Conservation (phyloP, 2,888 invertebrate species). For the Dorcus hopei region DNA sequence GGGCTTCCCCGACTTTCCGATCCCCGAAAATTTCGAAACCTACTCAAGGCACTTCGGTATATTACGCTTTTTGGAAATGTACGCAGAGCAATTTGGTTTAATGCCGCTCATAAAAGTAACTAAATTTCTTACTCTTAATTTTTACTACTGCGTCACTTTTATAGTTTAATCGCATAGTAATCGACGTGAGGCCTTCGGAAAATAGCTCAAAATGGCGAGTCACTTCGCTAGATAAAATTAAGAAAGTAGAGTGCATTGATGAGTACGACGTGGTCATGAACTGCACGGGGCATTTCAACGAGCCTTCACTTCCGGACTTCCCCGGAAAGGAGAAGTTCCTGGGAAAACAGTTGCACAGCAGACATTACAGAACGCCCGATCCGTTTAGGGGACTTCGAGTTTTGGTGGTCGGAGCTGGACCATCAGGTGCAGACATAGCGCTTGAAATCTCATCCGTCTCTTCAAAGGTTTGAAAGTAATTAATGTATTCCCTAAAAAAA, state of each 20-base stretch:
- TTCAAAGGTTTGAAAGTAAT: constrained; percentile 37
- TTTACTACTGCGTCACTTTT: constrained; percentile 15
- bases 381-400: constrained; percentile 65
- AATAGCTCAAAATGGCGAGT: constrained; percentile 58
- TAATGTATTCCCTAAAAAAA: neutral
- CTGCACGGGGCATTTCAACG: constrained; percentile 84
- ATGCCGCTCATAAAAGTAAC: constrained; percentile 62
- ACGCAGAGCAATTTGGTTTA: constrained; percentile 66
- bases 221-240: constrained; percentile 54
- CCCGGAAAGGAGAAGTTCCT: constrained; percentile 63
- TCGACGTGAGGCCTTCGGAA: constrained; percentile 53
- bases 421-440: constrained; percentile 78
- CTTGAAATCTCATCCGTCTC: constrained; percentile 65
- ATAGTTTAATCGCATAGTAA: constrained; percentile 41
- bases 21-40: constrained; percentile 67
- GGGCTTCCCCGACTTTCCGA: constrained; percentile 84
- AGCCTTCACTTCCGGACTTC: constrained; percentile 69
- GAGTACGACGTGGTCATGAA: constrained; percentile 75
- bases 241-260: constrained; percentile 50
- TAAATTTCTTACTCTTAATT: neutral
- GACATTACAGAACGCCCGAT: constrained; percentile 75
- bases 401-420: constrained; percentile 80
- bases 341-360: constrained; percentile 67
- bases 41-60: constrained; percentile 73
- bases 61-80: constrained; percentile 67